Percentiles rank a stretch among this genome's conserved stretches.
phyloP scores from a whole-genome alignment of 1,140 invertebrate species.

The Stratiolaelaps scimitus region DNA sequence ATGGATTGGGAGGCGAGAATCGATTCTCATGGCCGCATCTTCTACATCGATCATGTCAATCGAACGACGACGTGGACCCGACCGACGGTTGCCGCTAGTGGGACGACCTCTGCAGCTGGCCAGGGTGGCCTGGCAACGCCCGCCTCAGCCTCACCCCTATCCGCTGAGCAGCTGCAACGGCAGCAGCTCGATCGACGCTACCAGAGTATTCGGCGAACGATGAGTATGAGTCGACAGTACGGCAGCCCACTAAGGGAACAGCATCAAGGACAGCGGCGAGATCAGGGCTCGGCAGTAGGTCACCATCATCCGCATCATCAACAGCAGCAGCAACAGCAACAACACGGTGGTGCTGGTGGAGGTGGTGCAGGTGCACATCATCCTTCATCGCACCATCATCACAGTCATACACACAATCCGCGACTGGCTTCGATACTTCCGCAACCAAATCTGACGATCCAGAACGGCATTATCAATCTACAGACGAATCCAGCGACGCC shows the following conservation, averaged over 20 bases:
- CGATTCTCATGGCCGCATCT: constrained; percentile 77
- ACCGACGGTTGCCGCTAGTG: constrained; percentile 45
- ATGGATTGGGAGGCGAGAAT: constrained; percentile 78
- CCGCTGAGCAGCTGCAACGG: constrained; percentile 53
- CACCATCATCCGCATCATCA: constrained; percentile 14
- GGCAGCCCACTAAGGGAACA: constrained; percentile 10
- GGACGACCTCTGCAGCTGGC: constrained; percentile 5
- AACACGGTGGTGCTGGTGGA: constrained; percentile 24
- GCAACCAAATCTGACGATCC: constrained; percentile 23
- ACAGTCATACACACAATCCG: background rate
- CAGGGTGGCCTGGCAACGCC: background rate
- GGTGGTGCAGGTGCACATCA: background rate
- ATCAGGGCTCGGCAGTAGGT: background rate
- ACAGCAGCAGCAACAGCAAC: constrained; percentile 33
- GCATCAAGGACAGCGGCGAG: background rate
- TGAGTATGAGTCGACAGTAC: constrained; percentile 49
- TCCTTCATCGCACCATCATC: constrained; percentile 23
- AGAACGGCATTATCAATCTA: constrained; percentile 20
- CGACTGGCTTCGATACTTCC: constrained; percentile 12
- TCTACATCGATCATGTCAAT: constrained; percentile 82
- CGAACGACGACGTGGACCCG: constrained; percentile 83
- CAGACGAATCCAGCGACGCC: constrained; percentile 34
- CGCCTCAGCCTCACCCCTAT: constrained; percentile 38
- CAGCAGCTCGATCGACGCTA: constrained; percentile 68
- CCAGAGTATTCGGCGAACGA: constrained; percentile 69